Evolutionary conservation across 1,140 invertebrate species (phyloP), one percentile per base, ranked within the genome.

Genomic region (Drosophila parabipectinata): DNA sequence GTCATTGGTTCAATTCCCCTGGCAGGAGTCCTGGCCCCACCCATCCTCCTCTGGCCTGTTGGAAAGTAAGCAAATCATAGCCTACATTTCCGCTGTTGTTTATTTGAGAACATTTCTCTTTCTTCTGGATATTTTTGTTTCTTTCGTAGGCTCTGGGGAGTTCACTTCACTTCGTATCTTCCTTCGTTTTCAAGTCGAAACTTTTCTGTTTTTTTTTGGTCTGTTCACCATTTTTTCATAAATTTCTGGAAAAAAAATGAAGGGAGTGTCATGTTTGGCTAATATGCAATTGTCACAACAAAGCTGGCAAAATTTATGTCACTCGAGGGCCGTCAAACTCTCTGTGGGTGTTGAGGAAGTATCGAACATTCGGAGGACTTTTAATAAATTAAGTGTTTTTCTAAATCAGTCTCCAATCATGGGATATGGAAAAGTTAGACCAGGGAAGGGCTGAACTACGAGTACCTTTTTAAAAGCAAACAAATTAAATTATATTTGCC

Each of bases 81-180:
- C 82, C 82, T 85, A 85, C 82, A 87, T 87, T 85, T 85, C 82
- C 82, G 83, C 72, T 87, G 69, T 87, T 87, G 77, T 77, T 87
- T 87, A 68, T 78, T 78, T 34, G 59, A 67, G 72, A 32, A 54
- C 63, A 60, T 76, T 71, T 64, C 53, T 64, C 44, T 76, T 68
- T 55, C 53, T 67, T 59, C 55, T 53, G 51, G 30, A 56, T 32
- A 26, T 51, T 45, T 34, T 59, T 48, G 44, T 59, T 56, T 9
- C 4, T 47, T 52, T 47, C 18, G 62, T 28, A 61, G 21, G 30
- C 53, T 72, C 37, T 57, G 30, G 52, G 51, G 39, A 73, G 37
- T 73, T 52, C 44, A 73, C 51, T 73, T 73, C 54, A 59, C 67
- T 72, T 72, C 24, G 52, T 41, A 69, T 69, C 63, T 68, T 18